Conservation (phyloP, 2,888 invertebrate species). For the Chymomyza amoena region DNA sequence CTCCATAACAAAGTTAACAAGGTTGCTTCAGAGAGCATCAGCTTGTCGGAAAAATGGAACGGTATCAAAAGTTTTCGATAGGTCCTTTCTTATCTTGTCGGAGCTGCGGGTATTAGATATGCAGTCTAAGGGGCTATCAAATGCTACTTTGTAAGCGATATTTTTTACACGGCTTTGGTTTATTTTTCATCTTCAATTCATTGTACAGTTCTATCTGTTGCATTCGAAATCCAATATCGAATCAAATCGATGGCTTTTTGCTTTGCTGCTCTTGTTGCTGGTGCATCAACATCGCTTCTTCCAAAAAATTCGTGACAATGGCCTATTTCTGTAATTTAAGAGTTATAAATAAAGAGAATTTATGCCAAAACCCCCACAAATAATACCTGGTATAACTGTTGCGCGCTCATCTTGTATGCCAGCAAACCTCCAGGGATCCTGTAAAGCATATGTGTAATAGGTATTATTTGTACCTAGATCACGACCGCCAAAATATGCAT, state of each 20-base stretch:
- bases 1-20: no score
- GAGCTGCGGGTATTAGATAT: no score
- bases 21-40: no score
- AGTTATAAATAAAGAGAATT: neutral
- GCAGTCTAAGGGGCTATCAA: no score
- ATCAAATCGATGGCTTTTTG: neutral
- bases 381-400: neutral
- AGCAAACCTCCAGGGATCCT: constrained; percentile 79
- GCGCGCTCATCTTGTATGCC: constrained; percentile 51
- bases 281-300: neutral
- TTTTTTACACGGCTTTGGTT: no score
- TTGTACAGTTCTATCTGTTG: neutral
- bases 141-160: no score
- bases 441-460: constrained; percentile 78
- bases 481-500: constrained; percentile 48
- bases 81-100: no score
- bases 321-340: neutral
- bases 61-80: no score
- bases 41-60: no score
- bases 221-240: neutral
- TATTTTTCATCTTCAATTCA: no score
- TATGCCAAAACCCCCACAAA: no score
- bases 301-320: neutral
- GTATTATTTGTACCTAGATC: constrained; percentile 78
- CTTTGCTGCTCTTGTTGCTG: neutral